A percentile compares a stretch with the other conserved stretches of the same genome.
Conservation (phyloP, 2,113 vertebrate genomes). For the Seriola rivoliana region DNA sequence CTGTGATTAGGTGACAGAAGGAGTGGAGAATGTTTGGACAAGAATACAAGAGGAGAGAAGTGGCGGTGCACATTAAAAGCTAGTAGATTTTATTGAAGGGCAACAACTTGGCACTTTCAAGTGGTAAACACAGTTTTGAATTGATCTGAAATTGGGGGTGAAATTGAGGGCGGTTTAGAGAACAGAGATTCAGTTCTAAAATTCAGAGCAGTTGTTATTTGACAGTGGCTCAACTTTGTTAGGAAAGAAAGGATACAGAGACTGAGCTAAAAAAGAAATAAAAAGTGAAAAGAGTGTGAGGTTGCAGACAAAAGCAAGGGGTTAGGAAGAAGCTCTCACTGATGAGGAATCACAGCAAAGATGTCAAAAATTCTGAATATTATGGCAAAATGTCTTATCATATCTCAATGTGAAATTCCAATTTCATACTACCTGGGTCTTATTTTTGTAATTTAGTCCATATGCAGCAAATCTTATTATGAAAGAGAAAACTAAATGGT, state of each 20-base stretch:
- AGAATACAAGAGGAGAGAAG: constrained; percentile 15
- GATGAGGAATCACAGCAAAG: not conserved
- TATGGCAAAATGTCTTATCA: not conserved
- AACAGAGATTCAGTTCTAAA: not conserved
- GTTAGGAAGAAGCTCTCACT: not conserved
- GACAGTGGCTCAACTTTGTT: constrained; percentile 2
- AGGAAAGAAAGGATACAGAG: not conserved
- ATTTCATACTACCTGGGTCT: not conserved
- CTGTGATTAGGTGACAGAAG: constrained; percentile 43
- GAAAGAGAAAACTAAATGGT: too few species aligned
- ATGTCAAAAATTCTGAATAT: not conserved
- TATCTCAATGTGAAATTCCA: not conserved
- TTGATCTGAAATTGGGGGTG: not conserved
- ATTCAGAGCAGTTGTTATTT: constrained; percentile 8
- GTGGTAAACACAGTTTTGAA: constrained; percentile 15
- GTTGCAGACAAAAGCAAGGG: not conserved
- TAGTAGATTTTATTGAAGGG: constrained; percentile 7
- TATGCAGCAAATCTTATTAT: not conserved
- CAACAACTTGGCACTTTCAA: constrained; percentile 27
- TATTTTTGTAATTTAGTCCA: not conserved
- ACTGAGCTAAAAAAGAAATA: not conserved
- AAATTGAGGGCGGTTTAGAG: not conserved
- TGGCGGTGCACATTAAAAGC: not conserved
- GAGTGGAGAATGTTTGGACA: not conserved
- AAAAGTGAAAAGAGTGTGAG: not conserved